Percentiles rank a stretch among this genome's conserved stretches.
phyloP scores from a whole-genome alignment of 2,888 invertebrate species.

The Cordilura impudica region DNA sequence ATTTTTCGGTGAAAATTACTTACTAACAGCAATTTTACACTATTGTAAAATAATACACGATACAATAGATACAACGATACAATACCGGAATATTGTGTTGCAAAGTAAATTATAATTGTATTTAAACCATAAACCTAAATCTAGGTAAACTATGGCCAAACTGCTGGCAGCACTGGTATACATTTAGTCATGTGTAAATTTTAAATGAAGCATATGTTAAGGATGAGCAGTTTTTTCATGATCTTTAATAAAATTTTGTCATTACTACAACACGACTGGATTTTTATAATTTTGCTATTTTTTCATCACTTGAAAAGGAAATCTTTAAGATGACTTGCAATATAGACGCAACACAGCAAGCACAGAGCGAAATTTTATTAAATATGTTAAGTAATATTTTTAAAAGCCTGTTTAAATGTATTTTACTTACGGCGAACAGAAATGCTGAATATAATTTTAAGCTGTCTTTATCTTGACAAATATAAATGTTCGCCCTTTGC shows the following conservation, averaged over 20 bases:
- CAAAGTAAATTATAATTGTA: too few relatives aligned
- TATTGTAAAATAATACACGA: too few relatives aligned
- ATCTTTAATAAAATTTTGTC: neutral
- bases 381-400: conserved; percentile 20
- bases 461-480: neutral
- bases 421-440: neutral
- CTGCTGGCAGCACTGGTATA: too few relatives aligned
- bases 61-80: neutral
- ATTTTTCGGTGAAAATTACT: too few relatives aligned
- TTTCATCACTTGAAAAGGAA: neutral
- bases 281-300: neutral
- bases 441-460: neutral
- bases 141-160: too few relatives aligned
- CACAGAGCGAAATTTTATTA: neutral
- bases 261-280: neutral
- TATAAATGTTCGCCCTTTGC: neutral
- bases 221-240: conserved; percentile 3
- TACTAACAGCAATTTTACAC: too few relatives aligned
- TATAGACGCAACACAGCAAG: neutral
- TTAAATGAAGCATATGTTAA: conserved; percentile 16
- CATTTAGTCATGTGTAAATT: conserved; percentile 2
- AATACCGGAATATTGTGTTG: neutral
- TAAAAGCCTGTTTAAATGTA: conserved; percentile 6
- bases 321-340: conserved; percentile 17
- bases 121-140: too few relatives aligned